Percentiles rank a stretch among this genome's conserved stretches.
These are phyloP conservation scores for Venturia canescens DNA, from an alignment of 1,140 invertebrate genomes.

Conservation along the genomic window DNA sequence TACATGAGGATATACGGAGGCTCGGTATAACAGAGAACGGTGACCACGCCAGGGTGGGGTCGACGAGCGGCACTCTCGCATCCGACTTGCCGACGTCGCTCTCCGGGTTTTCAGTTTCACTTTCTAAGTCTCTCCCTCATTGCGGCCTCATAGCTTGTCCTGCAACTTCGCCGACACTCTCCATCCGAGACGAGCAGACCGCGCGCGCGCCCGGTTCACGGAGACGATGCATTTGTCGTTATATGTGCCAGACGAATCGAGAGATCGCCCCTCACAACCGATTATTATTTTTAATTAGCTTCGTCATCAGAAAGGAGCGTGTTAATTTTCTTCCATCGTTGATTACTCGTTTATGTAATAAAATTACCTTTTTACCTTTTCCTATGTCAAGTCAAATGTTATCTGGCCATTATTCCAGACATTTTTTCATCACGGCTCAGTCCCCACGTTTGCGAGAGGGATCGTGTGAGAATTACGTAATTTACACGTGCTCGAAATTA, in stretches of 20 bases:
- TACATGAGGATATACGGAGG: background rate
- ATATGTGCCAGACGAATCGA: background rate
- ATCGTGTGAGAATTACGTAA: no score
- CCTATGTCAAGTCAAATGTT: no score
- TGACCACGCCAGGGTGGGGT: constrained; percentile 48
- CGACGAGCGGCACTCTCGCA: constrained; percentile 39
- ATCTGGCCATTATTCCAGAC: no score
- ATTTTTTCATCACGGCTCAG: no score
- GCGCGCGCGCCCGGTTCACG: background rate
- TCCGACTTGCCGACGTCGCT: constrained; percentile 40
- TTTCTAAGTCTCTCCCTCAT: constrained; percentile 55
- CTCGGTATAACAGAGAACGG: constrained; percentile 29
- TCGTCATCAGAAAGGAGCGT: background rate
- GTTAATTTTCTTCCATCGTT: no score
- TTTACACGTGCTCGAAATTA: no score
- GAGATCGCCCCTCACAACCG: background rate
- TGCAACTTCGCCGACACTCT: constrained; percentile 36
- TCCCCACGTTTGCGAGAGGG: no score
- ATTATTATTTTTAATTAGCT: constrained; percentile 6
- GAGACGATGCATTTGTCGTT: background rate
- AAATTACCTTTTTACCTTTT: no score
- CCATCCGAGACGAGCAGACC: background rate
- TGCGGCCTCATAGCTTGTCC: constrained; percentile 34
- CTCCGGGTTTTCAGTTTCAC: constrained; percentile 58
- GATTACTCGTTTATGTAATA: no score